Evolutionary conservation across 2,113 vertebrate species (phyloP).

Genomic region (Propithecus coquereli): DNA sequence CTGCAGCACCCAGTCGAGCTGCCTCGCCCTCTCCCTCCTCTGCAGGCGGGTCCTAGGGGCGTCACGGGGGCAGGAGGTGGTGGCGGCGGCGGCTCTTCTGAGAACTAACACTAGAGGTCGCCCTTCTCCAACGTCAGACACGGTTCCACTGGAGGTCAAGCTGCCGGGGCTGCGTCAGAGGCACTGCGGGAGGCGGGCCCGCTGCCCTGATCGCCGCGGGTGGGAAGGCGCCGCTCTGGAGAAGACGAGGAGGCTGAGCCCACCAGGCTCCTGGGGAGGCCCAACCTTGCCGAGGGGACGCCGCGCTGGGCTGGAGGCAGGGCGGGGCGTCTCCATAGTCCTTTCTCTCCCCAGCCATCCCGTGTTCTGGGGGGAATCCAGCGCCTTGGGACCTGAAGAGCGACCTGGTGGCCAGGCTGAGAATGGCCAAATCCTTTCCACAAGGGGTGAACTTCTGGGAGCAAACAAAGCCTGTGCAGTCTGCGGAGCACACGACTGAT

Average conservation of each 20-base stretch:
- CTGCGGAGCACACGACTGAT: neutral
- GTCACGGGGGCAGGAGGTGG: neutral
- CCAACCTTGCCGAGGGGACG: neutral
- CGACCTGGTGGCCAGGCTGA: rapidly evolving
- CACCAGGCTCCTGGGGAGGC: neutral
- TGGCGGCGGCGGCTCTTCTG: neutral
- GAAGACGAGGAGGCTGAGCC: neutral
- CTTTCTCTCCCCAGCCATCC: rapidly evolving
- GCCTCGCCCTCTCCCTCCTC: rapidly evolving
- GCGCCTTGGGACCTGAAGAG: neutral
- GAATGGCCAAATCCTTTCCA: neutral
- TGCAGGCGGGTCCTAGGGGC: rapidly evolving
- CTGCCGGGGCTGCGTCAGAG: neutral
- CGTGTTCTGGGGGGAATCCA: neutral
- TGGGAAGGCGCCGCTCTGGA: neutral
- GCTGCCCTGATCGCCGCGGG: rapidly evolving
- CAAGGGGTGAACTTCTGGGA: neutral
- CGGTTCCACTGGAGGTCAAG: rapidly evolving
- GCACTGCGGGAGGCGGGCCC: rapidly evolving
- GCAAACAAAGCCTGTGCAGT: neutral
- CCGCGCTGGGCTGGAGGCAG: neutral
- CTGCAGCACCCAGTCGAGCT: no score
- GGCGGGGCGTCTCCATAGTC: neutral
- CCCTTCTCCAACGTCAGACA: neutral
- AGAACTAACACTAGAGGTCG: constrained; percentile 14